Conservation (phyloP, 2,113 vertebrate genomes). For the Herpetotheres cachinnans region DNA sequence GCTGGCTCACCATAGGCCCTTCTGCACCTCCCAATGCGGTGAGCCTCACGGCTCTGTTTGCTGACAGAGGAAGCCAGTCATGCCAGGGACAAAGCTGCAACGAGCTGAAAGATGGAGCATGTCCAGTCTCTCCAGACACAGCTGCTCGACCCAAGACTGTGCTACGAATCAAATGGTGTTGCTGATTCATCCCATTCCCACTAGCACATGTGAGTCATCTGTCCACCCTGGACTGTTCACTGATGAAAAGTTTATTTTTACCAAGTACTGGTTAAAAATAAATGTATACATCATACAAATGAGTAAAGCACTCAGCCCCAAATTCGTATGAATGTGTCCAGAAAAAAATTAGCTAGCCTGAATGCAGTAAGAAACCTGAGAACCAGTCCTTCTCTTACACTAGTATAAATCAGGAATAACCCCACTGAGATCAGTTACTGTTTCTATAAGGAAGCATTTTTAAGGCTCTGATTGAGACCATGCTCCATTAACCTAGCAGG, state of each 20-base stretch:
- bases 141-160: background rate
- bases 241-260: slow-evolving; percentile 66
- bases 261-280: slow-evolving; percentile 52
- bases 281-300: slow-evolving; percentile 30
- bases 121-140: slow-evolving; percentile 20
- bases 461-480: slow-evolving; percentile 43
- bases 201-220: slow-evolving; percentile 49
- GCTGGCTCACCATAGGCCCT: background rate
- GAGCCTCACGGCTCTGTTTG: background rate
- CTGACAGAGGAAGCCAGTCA: background rate
- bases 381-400: slow-evolving; percentile 7
- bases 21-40: background rate
- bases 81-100: background rate
- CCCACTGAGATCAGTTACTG: slow-evolving; percentile 41
- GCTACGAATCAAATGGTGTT: background rate
- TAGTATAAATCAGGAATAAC: slow-evolving; percentile 57
- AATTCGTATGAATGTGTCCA: slow-evolving; percentile 38
- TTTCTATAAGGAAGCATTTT: slow-evolving; percentile 52
- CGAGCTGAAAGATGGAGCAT: background rate
- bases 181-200: slow-evolving; percentile 56
- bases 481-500: slow-evolving; percentile 39
- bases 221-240: background rate
- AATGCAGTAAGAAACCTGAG: slow-evolving; percentile 51
- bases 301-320: background rate
- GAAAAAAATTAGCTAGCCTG: slow-evolving; percentile 37